These are phyloP conservation scores for Ambastaia sidthimunki DNA, from an alignment of 2,797 vertebrate species.

Conservation along the genomic window DNA sequence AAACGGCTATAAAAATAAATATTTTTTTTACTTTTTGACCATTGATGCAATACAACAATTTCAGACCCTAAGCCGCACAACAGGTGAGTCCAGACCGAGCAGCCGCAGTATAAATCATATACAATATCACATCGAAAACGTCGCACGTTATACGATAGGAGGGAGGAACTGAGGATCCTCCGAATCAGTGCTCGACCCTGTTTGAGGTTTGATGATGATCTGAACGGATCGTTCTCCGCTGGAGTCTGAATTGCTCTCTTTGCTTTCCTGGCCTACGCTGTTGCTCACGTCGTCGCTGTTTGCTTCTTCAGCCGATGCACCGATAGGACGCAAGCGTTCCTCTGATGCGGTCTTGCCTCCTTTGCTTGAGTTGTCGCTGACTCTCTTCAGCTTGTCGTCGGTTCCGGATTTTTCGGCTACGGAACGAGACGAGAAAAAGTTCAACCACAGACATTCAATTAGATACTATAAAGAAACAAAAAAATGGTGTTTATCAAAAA, in stretches of 20 bases:
- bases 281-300: slow-evolving; percentile 64
- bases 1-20: slow-evolving; percentile 27
- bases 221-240: slow-evolving; percentile 73
- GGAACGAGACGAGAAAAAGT: neutral
- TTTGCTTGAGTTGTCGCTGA: slow-evolving; percentile 58
- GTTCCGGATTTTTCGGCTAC: slow-evolving; percentile 69
- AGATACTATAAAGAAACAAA: neutral
- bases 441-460: neutral
- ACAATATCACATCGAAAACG: neutral
- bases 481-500: no score
- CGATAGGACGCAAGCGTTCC: slow-evolving; percentile 76
- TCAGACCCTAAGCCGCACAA: slow-evolving; percentile 17
- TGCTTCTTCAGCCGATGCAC: slow-evolving; percentile 76
- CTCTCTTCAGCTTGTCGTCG: slow-evolving; percentile 73
- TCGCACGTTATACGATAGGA: slow-evolving; percentile 65
- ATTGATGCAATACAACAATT: neutral
- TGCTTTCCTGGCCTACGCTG: slow-evolving; percentile 8
- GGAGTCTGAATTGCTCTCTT: slow-evolving; percentile 39
- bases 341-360: slow-evolving; percentile 63
- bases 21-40: slow-evolving; percentile 6
- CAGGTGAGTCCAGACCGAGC: slow-evolving; percentile 37
- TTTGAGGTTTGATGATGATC: slow-evolving; percentile 76
- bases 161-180: slow-evolving; percentile 69
- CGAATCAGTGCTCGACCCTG: slow-evolving; percentile 62
- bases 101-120: slow-evolving; percentile 13